Percentiles rank a stretch among this genome's conserved stretches.
Conservation (phyloP, 2,113 vertebrate genomes). For the Macrotis lagotis region DNA sequence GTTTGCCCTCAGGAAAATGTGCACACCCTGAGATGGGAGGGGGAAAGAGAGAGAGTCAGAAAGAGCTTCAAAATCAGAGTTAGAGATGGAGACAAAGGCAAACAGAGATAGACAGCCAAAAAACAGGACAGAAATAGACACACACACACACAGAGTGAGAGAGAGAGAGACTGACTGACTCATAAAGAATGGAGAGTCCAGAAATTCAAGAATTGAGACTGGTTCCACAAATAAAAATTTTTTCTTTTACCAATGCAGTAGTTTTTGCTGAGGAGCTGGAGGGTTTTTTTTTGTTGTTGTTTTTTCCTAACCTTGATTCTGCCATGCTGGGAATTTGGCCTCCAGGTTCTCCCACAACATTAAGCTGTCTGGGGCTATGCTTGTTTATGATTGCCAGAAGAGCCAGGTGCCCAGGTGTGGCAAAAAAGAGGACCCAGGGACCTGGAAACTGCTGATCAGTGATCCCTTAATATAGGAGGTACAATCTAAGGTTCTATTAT, state of each 20-base stretch:
- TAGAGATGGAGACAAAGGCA: background rate
- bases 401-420: background rate
- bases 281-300: too few species aligned
- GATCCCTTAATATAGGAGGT: constrained; percentile 24
- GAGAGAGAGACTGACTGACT: background rate
- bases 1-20: constrained; percentile 27
- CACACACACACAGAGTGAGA: background rate
- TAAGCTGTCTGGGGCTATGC: constrained; percentile 40
- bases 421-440: constrained; percentile 7
- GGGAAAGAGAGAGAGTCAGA: background rate
- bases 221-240: constrained; percentile 41
- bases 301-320: constrained; percentile 34
- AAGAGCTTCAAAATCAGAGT: background rate
- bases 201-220: constrained; percentile 23
- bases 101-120: background rate
- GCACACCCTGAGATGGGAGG: background rate
- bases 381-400: background rate
- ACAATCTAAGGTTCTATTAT: background rate
- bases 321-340: background rate
- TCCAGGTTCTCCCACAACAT: constrained; percentile 19
- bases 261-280: background rate
- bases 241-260: background rate
- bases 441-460: background rate
- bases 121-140: background rate
- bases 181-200: constrained; percentile 31